Evolutionary conservation across 2,797 vertebrate species (phyloP).

Genomic region (Sebastes cheni): DNA sequence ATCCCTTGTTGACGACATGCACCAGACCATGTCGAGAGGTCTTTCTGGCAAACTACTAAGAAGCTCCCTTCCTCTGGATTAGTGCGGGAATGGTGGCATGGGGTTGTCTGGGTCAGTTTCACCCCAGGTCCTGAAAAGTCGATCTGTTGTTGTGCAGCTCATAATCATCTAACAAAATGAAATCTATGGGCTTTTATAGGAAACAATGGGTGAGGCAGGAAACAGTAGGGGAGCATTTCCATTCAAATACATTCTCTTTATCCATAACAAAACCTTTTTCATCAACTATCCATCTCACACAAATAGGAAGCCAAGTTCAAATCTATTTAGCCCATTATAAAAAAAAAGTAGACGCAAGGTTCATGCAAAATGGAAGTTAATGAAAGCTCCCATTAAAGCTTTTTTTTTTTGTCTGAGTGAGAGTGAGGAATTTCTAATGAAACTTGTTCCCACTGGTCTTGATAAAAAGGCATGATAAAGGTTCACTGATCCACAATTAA

Average conservation of each 20-base stretch:
- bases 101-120: constrained; percentile 11
- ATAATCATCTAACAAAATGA: constrained; percentile 35
- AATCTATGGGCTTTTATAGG: constrained; percentile 32
- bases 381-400: constrained; percentile 57
- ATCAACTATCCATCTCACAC: constrained; percentile 49
- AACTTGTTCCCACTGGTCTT: constrained; percentile 43
- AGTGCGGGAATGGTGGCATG: neutral
- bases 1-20: constrained; percentile 18
- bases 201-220: constrained; percentile 11
- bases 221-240: constrained; percentile 31
- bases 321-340: constrained; percentile 32
- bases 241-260: constrained; percentile 43
- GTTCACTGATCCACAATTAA: constrained; percentile 60
- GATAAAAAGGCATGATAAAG: constrained; percentile 58
- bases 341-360: constrained; percentile 60
- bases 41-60: constrained; percentile 27
- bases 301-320: constrained; percentile 56
- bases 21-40: constrained; percentile 38
- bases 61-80: constrained; percentile 4
- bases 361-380: constrained; percentile 61
- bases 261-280: constrained; percentile 49
- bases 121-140: neutral
- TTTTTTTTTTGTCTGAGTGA: constrained; percentile 56
- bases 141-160: constrained; percentile 21
- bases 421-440: constrained; percentile 58